Conservation (phyloP, 2,113 vertebrate genomes). For the Circaetus cinerascens region DNA sequence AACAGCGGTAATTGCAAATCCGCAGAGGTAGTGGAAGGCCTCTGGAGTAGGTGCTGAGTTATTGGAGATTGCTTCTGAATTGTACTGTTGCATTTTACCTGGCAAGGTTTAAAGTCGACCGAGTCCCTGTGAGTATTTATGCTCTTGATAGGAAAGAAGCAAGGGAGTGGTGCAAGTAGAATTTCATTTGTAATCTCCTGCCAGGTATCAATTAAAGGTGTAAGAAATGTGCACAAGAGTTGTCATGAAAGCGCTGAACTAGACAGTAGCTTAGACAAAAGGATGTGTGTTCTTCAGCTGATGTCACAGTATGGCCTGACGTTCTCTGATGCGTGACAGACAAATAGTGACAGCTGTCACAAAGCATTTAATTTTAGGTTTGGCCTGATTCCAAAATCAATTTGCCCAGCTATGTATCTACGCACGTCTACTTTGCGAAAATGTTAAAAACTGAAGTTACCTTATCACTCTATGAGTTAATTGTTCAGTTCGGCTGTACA, state of each 20-base stretch:
- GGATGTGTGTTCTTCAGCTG: neutral
- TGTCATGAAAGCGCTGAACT: neutral
- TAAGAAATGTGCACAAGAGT: neutral
- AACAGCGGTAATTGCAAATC: neutral
- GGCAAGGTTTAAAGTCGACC: neutral
- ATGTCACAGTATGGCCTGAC: neutral
- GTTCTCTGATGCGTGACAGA: neutral
- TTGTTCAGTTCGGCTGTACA: neutral
- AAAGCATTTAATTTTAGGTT: constrained; percentile 21
- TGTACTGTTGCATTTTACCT: neutral
- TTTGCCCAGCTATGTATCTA: neutral
- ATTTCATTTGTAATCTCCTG: neutral
- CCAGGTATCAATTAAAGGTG: neutral
- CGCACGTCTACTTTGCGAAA: neutral
- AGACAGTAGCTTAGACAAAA: neutral
- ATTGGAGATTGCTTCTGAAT: neutral
- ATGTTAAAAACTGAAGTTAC: neutral
- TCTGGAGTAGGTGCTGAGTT: neutral
- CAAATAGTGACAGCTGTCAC: constrained; percentile 43
- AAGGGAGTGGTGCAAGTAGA: neutral
- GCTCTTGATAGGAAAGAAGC: neutral
- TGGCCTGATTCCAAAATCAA: neutral
- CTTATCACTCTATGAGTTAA: neutral
- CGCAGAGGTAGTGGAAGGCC: neutral
- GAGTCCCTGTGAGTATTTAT: neutral